These are phyloP conservation scores for Solenopsis fugax DNA, from an alignment of 1,140 invertebrate genomes.

Conservation along the genomic window DNA sequence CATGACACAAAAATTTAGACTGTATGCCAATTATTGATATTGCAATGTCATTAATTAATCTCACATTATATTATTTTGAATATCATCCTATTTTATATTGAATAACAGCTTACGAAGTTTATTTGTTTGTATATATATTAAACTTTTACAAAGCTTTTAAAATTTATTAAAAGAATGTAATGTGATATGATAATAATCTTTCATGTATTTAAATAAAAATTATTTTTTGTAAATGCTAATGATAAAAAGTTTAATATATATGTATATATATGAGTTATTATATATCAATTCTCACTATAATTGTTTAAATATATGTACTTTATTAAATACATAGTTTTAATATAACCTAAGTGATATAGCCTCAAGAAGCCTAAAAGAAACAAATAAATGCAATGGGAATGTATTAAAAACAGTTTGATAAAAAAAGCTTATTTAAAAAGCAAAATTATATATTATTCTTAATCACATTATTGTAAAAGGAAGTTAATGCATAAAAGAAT, in stretches of 20 bases:
- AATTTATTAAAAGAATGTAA: not conserved
- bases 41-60: conserved; percentile 13
- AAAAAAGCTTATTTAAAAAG: not conserved
- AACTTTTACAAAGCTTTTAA: conserved; percentile 10
- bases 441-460: not conserved
- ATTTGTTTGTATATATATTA: not conserved
- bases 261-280: not conserved
- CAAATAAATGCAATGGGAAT: not conserved
- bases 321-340: not conserved
- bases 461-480: not conserved
- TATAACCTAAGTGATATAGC: conserved; percentile 9
- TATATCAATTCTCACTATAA: not conserved
- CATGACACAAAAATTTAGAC: conserved; percentile 4
- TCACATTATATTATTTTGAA: not conserved
- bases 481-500: not conserved
- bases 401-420: not conserved
- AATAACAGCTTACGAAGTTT: not conserved
- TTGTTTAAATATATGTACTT: not conserved
- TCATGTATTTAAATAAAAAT: conserved; percentile 21
- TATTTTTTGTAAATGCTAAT: not conserved
- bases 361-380: not conserved
- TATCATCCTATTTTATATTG: not conserved
- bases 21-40: not conserved
- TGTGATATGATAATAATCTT: not conserved
- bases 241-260: not conserved